Evolutionary conservation across 2,113 vertebrate genomes (phyloP), one percentile per base, ranked within the genome.

Genomic region (Blennius ocellaris): DNA sequence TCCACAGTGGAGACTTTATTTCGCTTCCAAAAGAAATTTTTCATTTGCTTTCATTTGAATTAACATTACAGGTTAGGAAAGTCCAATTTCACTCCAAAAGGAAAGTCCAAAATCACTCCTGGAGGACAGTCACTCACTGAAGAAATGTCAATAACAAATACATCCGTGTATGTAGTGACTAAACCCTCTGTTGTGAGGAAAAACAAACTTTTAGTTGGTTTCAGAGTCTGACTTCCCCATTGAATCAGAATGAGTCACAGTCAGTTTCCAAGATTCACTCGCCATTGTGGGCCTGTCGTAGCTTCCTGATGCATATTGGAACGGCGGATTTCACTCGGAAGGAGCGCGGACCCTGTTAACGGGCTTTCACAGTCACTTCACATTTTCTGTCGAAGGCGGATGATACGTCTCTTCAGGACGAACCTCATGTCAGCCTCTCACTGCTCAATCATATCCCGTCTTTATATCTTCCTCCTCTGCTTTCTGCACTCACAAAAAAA

Each of bases 391-490:
- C 60, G 49, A 43, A 56, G 17, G 21, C 38, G 57, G 15, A 39
- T 65, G 59, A 80, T 51, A 49, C 53, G 55, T 49, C 61, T 68
- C 67, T 21, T 63, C 21, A 51, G 55, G 39, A 60, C 47, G 53
- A 70, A 62, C 56, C 74, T 75, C 36, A n/a, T 49, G 55, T 63
- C 66, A 74, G 51, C 50, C 16, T 57, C 36, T 61, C 54, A 7
- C 65, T 56, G 63, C 67, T 73, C 55, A 47, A 39, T 75, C 73
- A 65, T 37, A 60, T 48, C n/a, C 17, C 15, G 50, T 15, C 57
- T 14, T 36, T 49, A 17, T 40, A 53, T 53, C 51, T 15, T 49
- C 15, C 30, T 41, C 45, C 52, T 11, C 15, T 48, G 17, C 41
- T 48, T 61, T 38, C 21, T 60, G 16, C 58, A 16, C 17, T 12